Base-by-base conservation (phyloP, 2,113 vertebrate species). In the Rhinogobius similis region DNA sequence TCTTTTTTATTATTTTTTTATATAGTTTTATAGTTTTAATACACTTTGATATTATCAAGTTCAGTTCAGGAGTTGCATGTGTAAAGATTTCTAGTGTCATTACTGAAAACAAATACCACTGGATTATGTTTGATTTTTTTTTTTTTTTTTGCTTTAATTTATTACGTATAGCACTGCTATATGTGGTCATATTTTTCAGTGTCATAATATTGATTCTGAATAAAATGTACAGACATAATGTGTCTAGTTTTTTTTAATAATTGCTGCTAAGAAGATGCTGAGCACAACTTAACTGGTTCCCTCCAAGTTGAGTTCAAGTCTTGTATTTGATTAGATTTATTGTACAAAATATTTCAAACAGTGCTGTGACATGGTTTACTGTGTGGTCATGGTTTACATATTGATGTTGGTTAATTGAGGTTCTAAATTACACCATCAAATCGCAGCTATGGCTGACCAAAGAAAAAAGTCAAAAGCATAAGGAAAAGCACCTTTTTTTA, bases 111-210 rank as follows among this genome's bases (percentile, higher is more conserved):
- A 78, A 46, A 75, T 1, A 77, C 62, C 73, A 67, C 70, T 67
- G 67, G 41, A 27, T 82, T n/a, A n/a, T 52, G 75, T 72, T 68
- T 67, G 65, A 18, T 20, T n/a, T n/a, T n/a, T 50, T n/a, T 82
- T 56, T 81, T 81, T 52, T 62, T 76, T 81, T 26, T 78, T 83
- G 76, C 62, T 50, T 50, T 39, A 79, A 76, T 64, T 76, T 76
- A 77, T 86, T 86, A 78, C 68, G 65, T 65, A 73, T 78, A 69
- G 27, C 75, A 74, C 73, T 74, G 66, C 74, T 76, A 55, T 74
- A 62, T 67, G 72, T 84, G 67, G 71, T 68, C 79, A 76, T 86
- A 75, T 63, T 77, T 80, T 73, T 73, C 75, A 83, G 84, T 75
- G 76, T 81, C 68, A 66, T 48, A 70, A 75, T 70, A 71, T 65